Percentiles rank a stretch among this genome's conserved stretches.
Evolutionary conservation across 1,140 invertebrate genomes (phyloP).

Genomic region (Maconellicoccus hirsutus): DNA sequence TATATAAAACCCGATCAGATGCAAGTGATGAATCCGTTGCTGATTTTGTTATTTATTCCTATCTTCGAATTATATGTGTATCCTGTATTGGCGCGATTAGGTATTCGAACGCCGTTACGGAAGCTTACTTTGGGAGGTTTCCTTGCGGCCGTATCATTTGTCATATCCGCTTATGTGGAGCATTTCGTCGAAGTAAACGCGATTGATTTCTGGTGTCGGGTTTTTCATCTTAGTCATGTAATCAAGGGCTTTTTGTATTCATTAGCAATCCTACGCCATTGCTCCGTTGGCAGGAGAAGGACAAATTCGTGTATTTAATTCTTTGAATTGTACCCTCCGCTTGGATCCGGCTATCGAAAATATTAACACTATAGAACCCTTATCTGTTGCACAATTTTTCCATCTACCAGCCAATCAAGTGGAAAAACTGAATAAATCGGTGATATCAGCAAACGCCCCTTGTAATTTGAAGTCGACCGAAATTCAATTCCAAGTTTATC

Average conservation of each 20-base stretch:
- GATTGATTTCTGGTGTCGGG: too few relatives aligned
- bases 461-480: not conserved
- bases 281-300: not conserved
- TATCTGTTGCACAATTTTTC: not conserved
- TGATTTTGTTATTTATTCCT: conserved; percentile 67
- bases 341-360: not conserved
- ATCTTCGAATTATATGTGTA: conserved; percentile 55
- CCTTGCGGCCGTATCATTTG: conserved; percentile 52
- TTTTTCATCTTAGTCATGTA: too few relatives aligned
- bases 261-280: not conserved
- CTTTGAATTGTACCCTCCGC: not conserved
- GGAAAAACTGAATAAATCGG: not conserved
- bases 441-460: not conserved
- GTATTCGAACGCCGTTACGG: conserved; percentile 40
- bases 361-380: not conserved
- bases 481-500: not conserved
- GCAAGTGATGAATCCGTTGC: conserved; percentile 64
- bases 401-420: not conserved
- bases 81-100: conserved; percentile 32
- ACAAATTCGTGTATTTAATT: not conserved
- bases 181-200: not conserved
- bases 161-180: conserved; percentile 54
- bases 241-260: not conserved
- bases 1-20: conserved; percentile 67
- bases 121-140: conserved; percentile 52